Evolutionary conservation across 2,888 invertebrate genomes (phyloP), one percentile per base, ranked within the genome.

Genomic region (Oscheius sp.): DNA sequence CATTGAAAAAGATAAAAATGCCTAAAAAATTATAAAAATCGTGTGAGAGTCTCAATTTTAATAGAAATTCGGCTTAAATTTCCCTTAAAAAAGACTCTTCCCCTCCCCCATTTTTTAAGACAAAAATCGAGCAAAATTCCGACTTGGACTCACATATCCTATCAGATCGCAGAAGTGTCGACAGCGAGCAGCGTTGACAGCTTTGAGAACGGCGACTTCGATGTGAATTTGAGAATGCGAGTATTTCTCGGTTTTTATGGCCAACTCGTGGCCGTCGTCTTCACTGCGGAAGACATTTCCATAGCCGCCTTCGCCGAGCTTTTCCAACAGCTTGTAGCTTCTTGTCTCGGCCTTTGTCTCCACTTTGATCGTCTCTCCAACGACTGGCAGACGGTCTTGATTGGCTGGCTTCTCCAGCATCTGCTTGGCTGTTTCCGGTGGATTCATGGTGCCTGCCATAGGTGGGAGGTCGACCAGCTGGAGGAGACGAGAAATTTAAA

Each of bases 211-310:
- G 55, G 67, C 58, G 8, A 82, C 72, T 55, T 82, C 82, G 53
- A 80, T 78, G 69, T 76, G 78, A 65, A 82, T 69, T 73, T 76
- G 76, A 8, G 77, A 78, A 58, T 78, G 76, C 39, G 71, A 73
- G 75, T 77, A 81, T 65, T 81, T 82, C 65, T 83, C 83, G 27
- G 77, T 74, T 53, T 83, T 83, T 33, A 82, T 70, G 0, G 83
- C 83, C 3, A 79, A 67, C 15, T 48, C 25, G 17, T 46, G 29
- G 3, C 71, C 73, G 10, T 71, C 71, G n/a, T 78, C 76, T 48
- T 71, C 61, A 17, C 72, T 71, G 25, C 55, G 55, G 46, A 79
- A 79, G 4, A 79, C 80, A 25, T 71, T 72, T 1, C 81, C 80
- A 65, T 80, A 82, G 39, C 81, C 81, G 31, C 80, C 81, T 42